These are phyloP conservation scores for Potamilus streckersoni DNA, from an alignment of 1,140 invertebrate species.

Conservation along the genomic window DNA sequence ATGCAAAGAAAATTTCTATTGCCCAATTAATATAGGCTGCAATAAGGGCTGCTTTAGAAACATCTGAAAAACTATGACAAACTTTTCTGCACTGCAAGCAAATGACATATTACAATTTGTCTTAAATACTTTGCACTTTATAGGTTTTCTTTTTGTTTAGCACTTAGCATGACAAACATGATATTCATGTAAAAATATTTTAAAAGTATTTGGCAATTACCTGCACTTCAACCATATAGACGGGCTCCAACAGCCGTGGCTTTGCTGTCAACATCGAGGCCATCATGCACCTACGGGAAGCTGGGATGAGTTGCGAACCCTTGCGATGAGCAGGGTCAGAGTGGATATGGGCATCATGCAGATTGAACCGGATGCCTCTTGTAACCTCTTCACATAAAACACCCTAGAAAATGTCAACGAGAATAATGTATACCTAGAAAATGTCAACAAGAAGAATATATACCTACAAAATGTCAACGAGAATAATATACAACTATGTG, in stretches of 20 bases:
- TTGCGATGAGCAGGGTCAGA: constrained; percentile 99
- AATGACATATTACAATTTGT: too few relatives aligned
- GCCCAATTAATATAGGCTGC: too few relatives aligned
- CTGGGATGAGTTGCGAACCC: constrained; percentile 99
- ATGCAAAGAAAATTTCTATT: too few relatives aligned
- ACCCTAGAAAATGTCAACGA: constrained; percentile 72
- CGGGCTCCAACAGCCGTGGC: constrained; percentile 96
- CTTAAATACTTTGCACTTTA: too few relatives aligned
- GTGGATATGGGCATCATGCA: constrained; percentile 98
- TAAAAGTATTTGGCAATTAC: constrained; percentile 32
- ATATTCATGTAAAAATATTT: too few relatives aligned
- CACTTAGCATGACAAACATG: too few relatives aligned
- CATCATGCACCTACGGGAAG: constrained; percentile 95
- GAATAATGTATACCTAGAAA: constrained; percentile 41
- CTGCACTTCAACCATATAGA: constrained; percentile 98
- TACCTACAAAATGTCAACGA: too few relatives aligned
- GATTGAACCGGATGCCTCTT: constrained; percentile 96
- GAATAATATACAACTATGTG: too few relatives aligned
- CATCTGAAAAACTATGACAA: too few relatives aligned
- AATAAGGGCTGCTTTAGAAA: too few relatives aligned
- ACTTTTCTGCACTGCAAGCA: too few relatives aligned
- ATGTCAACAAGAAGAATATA: not conserved
- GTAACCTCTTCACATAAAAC: constrained; percentile 98
- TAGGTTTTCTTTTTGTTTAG: too few relatives aligned
- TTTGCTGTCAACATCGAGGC: constrained; percentile 92